Percentiles rank a stretch among this genome's conserved stretches.
Conservation (phyloP, 1,140 invertebrate genomes). For the Drosophila bocqueti region DNA sequence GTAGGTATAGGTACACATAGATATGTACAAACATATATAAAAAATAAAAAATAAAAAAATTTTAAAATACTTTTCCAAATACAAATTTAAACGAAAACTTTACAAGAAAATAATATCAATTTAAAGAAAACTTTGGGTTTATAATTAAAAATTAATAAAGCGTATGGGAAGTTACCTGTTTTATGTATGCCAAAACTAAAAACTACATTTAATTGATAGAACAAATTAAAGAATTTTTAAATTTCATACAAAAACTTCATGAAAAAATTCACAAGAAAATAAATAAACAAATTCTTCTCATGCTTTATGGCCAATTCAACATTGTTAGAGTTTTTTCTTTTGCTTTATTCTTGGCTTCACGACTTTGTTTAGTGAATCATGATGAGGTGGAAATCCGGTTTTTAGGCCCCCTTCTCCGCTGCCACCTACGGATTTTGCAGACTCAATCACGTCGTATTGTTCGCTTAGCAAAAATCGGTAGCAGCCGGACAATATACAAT, state of each 20-base stretch:
- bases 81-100: background rate
- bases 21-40: background rate
- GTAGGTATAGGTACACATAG: background rate
- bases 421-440: constrained; percentile 20
- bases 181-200: constrained; percentile 1
- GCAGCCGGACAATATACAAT: constrained; percentile 30
- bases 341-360: constrained; percentile 28
- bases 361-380: constrained; percentile 42
- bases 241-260: background rate
- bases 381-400: constrained; percentile 35
- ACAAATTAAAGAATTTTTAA: background rate
- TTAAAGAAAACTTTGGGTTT: background rate
- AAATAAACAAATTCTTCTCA: constrained; percentile 29
- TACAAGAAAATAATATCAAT: background rate
- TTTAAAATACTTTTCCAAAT: background rate
- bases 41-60: too few species aligned
- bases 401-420: constrained; percentile 1
- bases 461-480: constrained; percentile 39
- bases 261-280: constrained; percentile 15
- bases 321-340: constrained; percentile 12
- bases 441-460: constrained; percentile 56
- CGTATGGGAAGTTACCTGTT: background rate
- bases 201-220: background rate
- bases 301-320: constrained; percentile 32
- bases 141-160: too few species aligned